These are phyloP conservation scores for Bovichtus variegatus DNA, from an alignment of 2,797 vertebrate genomes.

Conservation along the genomic window DNA sequence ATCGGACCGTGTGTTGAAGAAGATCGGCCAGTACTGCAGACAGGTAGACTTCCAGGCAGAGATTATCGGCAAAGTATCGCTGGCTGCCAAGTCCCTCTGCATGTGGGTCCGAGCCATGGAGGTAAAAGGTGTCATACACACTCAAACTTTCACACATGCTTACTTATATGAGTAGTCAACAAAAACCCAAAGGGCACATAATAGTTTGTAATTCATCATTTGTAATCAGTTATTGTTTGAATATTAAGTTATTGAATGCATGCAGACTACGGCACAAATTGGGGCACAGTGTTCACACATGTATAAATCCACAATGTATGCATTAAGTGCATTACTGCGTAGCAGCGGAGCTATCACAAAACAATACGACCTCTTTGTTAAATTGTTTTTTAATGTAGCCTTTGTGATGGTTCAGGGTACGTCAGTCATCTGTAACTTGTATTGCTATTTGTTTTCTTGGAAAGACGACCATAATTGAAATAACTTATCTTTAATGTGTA, in stretches of 20 bases:
- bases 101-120: constrained; percentile 97
- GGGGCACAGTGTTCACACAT: not conserved
- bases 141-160: not conserved
- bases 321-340: not conserved
- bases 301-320: not conserved
- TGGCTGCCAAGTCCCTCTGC: constrained; percentile 93
- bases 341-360: not conserved
- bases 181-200: not conserved
- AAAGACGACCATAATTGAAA: too few relatives aligned
- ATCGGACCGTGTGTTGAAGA: constrained; percentile 90
- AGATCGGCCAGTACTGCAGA: constrained; percentile 88
- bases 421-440: too few relatives aligned
- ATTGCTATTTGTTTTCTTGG: too few relatives aligned
- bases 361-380: not conserved
- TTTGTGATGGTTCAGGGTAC: too few relatives aligned
- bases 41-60: constrained; percentile 91
- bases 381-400: not conserved
- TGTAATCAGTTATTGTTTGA: not conserved
- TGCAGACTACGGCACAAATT: not conserved
- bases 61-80: constrained; percentile 90
- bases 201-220: not conserved
- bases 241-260: not conserved
- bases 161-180: not conserved
- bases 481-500: too few relatives aligned
- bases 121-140: constrained; percentile 74